These are phyloP conservation scores for Sinocyclocheilus anshuiensis DNA, from an alignment of 2,113 vertebrate species.

Conservation along the genomic window DNA sequence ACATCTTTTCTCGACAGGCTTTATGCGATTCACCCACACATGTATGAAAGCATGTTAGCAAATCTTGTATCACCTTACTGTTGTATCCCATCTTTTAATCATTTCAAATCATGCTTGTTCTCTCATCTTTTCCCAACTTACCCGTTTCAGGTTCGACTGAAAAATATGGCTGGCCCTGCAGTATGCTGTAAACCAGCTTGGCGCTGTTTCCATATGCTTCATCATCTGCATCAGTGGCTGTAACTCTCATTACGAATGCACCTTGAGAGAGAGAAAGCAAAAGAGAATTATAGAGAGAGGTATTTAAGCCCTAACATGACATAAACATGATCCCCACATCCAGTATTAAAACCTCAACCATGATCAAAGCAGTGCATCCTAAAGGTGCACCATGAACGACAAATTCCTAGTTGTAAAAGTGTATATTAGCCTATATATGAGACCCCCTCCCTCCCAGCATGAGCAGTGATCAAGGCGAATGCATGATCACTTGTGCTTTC, in stretches of 20 bases:
- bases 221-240: slow-evolving; percentile 92
- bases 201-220: slow-evolving; percentile 96
- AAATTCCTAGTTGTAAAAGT: neutral
- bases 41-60: neutral
- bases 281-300: slow-evolving; percentile 15
- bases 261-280: slow-evolving; percentile 71
- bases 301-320: neutral
- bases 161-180: slow-evolving; percentile 97
- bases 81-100: neutral
- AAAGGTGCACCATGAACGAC: slow-evolving; percentile 11
- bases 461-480: slow-evolving; percentile 44
- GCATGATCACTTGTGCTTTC: slow-evolving; percentile 46
- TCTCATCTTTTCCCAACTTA: slow-evolving; percentile 61
- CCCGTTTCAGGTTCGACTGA: slow-evolving; percentile 96
- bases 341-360: slow-evolving; percentile 23
- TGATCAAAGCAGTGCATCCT: slow-evolving; percentile 3
- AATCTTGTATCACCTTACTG: neutral
- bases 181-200: slow-evolving; percentile 94
- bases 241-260: slow-evolving; percentile 90
- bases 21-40: neutral
- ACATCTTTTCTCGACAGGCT: neutral
- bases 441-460: slow-evolving; percentile 24
- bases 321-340: slow-evolving; percentile 6
- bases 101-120: neutral
- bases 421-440: slow-evolving; percentile 14